Conservation (phyloP, 2,113 vertebrate genomes). For the Atherinomorus stipes region DNA sequence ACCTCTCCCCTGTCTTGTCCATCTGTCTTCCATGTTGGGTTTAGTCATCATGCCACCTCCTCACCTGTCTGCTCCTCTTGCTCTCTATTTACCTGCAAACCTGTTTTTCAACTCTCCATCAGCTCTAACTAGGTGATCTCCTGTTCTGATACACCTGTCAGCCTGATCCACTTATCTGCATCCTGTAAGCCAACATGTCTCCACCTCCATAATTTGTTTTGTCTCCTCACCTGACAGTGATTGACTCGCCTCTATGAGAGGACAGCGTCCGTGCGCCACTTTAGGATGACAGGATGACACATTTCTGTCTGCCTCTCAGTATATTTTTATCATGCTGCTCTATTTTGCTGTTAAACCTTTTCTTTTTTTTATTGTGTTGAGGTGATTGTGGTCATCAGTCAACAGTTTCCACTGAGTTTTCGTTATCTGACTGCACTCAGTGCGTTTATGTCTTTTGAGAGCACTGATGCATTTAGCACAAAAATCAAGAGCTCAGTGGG, state of each 20-base stretch:
- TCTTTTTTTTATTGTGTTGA: slow-evolving; percentile 29
- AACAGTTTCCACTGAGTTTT: slow-evolving; percentile 48
- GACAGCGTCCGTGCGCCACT: slow-evolving; percentile 18
- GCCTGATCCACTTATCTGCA: slow-evolving; percentile 26
- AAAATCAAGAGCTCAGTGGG: slow-evolving; percentile 24
- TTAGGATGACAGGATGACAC: slow-evolving; percentile 53
- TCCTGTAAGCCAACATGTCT: slow-evolving; percentile 39
- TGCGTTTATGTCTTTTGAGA: slow-evolving; percentile 43
- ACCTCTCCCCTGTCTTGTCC: slow-evolving; percentile 3
- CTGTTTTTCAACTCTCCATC: slow-evolving; percentile 21
- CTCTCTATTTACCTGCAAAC: slow-evolving; percentile 25
- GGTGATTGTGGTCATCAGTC: slow-evolving; percentile 57
- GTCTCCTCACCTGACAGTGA: slow-evolving; percentile 53
- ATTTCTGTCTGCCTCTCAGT: slow-evolving; percentile 38
- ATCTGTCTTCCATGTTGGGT: neutral
- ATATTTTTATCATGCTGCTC: slow-evolving; percentile 45
- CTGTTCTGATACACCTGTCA: slow-evolving; percentile 32
- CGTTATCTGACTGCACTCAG: slow-evolving; percentile 26
- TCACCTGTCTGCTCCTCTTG: slow-evolving; percentile 27
- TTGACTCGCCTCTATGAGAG: slow-evolving; percentile 42
- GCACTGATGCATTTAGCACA: slow-evolving; percentile 34
- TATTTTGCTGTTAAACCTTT: slow-evolving; percentile 16
- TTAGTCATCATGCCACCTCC: neutral
- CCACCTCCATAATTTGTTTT: slow-evolving; percentile 53
- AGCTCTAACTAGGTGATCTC: slow-evolving; percentile 2